Percentiles rank a stretch among this genome's conserved stretches.
Conservation (phyloP, 2,113 vertebrate species). For the Aldabrachelys gigantea region DNA sequence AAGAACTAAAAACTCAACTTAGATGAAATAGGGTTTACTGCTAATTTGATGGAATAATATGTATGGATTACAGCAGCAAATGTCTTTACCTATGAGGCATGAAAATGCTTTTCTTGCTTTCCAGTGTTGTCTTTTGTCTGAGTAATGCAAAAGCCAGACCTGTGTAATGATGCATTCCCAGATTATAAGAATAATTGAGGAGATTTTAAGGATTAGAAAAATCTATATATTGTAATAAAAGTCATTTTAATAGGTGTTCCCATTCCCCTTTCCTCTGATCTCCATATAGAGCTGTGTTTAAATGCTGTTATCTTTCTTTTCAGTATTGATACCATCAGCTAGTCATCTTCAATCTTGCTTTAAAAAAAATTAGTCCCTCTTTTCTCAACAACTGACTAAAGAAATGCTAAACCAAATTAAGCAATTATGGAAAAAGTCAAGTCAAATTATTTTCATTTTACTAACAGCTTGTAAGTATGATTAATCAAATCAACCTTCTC, state of each 20-base stretch:
- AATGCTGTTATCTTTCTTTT: constrained; percentile 59
- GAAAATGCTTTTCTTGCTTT: not conserved
- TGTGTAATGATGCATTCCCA: not conserved
- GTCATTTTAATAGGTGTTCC: constrained; percentile 41
- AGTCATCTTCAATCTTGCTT: constrained; percentile 76
- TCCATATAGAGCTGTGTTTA: constrained; percentile 63
- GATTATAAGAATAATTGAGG: constrained; percentile 31
- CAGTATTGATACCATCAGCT: constrained; percentile 62
- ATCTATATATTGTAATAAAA: not conserved
- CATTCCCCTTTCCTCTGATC: constrained; percentile 45
- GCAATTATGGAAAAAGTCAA: constrained; percentile 76
- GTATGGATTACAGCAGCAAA: not conserved
- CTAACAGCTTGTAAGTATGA: constrained; percentile 75
- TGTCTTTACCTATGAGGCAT: not conserved
- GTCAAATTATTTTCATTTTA: constrained; percentile 67
- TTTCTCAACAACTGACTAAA: constrained; percentile 59
- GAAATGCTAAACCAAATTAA: constrained; percentile 67
- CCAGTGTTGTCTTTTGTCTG: not conserved
- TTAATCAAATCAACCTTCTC: constrained; percentile 80
- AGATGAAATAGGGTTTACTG: not conserved
- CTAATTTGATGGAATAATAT: not conserved
- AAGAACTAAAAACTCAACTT: constrained; percentile 12
- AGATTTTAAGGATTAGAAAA: not conserved
- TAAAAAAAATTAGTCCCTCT: constrained; percentile 58
- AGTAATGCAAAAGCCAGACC: not conserved